Percentiles rank a stretch among this genome's conserved stretches.
Evolutionary conservation across 2,888 invertebrate genomes (phyloP).

Genomic region (Magallana nippona): DNA sequence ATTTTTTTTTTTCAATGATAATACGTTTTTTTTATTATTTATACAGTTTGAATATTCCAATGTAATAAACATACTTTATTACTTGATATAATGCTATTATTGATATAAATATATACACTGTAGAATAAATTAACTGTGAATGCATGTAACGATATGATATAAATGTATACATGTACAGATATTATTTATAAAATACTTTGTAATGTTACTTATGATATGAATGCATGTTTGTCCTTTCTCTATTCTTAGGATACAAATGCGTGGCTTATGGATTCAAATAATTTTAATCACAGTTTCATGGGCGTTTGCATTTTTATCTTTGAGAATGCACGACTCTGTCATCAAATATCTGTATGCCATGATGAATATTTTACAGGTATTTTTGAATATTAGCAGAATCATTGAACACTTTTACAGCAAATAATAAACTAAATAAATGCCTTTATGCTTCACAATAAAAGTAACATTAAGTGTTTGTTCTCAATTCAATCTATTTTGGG

Average conservation of each 20-base stretch:
- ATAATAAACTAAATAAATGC: background rate
- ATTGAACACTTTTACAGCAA: background rate
- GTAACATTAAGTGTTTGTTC: background rate
- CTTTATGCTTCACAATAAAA: background rate
- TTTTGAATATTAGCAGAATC: background rate
- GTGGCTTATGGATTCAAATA: slow-evolving; percentile 80
- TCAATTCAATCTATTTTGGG: background rate
- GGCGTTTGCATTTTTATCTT: slow-evolving; percentile 79
- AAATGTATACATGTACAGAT: too few relatives aligned
- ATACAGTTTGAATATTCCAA: too few relatives aligned
- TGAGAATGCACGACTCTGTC: slow-evolving; percentile 78
- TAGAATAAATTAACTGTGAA: too few relatives aligned
- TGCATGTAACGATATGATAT: too few relatives aligned
- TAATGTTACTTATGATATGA: too few relatives aligned
- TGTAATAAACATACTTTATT: too few relatives aligned
- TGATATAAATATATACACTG: too few relatives aligned
- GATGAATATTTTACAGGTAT: slow-evolving; percentile 79
- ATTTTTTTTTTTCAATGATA: too few relatives aligned
- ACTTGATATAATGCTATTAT: too few relatives aligned
- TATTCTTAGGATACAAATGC: slow-evolving; percentile 76
- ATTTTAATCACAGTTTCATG: slow-evolving; percentile 78
- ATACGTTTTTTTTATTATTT: too few relatives aligned
- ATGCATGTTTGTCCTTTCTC: background rate
- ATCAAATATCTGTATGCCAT: slow-evolving; percentile 79
- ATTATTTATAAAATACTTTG: too few relatives aligned